Evolutionary conservation across 2,797 vertebrate genomes (phyloP).

Genomic region (Oophaga sylvatica): DNA sequence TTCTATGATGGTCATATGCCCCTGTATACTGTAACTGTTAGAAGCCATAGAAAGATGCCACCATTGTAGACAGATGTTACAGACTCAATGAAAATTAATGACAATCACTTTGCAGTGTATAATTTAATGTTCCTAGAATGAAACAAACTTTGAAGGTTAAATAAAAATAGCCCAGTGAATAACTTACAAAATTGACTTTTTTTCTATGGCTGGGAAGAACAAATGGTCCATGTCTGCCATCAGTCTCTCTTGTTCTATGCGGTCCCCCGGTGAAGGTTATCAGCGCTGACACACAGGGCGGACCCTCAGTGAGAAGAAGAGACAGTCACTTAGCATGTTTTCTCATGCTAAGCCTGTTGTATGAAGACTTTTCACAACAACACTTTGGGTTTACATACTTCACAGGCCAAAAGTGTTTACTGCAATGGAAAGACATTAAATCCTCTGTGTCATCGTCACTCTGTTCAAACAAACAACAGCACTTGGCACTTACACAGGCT

Average conservation of each 20-base stretch:
- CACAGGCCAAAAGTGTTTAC: slow-evolving; percentile 38
- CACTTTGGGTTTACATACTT: slow-evolving; percentile 63
- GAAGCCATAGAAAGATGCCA: not conserved
- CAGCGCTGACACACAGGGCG: slow-evolving; percentile 23
- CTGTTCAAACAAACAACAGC: slow-evolving; percentile 55
- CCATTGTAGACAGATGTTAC: not conserved
- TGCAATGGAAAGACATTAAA: slow-evolving; percentile 50
- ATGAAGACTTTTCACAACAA: slow-evolving; percentile 67
- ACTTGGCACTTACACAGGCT: not conserved
- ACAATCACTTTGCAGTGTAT: not conserved
- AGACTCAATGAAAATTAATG: not conserved
- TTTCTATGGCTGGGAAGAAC: slow-evolving; percentile 10
- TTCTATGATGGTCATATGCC: not conserved
- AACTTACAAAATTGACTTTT: not conserved
- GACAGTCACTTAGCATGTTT: slow-evolving; percentile 63
- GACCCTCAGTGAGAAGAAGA: slow-evolving; percentile 45
- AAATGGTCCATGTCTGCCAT: slow-evolving; percentile 60
- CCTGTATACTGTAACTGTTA: not conserved
- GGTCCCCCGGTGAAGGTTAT: slow-evolving; percentile 62
- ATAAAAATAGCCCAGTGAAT: not conserved
- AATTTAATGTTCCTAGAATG: not conserved
- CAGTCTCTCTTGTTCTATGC: slow-evolving; percentile 44
- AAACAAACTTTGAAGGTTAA: not conserved
- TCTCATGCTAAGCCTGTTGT: slow-evolving; percentile 65
- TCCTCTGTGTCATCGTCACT: slow-evolving; percentile 53